Percentiles rank a stretch among this genome's conserved stretches.
These are phyloP conservation scores for Ectropis crepuscularia DNA, from an alignment of 2,888 invertebrate genomes.

Conservation along the genomic window DNA sequence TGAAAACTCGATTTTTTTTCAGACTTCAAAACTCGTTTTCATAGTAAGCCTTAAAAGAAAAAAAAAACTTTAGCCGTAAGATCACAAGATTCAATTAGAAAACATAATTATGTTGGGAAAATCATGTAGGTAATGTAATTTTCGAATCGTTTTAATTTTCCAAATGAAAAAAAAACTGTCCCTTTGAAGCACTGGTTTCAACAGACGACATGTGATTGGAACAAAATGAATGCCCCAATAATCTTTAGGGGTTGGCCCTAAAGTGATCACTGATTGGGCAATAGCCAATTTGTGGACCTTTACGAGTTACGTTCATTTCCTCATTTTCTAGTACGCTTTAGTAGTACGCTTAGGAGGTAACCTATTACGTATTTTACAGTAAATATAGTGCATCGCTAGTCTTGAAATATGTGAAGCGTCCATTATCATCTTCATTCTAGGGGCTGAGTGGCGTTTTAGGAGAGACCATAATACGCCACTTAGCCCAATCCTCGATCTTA, in stretches of 20 bases:
- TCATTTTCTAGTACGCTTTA: slow-evolving; percentile 2
- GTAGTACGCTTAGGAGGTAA: neutral
- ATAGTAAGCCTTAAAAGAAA: no score
- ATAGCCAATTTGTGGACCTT: slow-evolving; percentile 34
- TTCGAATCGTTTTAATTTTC: slow-evolving; percentile 3
- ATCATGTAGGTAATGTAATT: neutral
- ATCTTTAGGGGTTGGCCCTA: slow-evolving; percentile 37
- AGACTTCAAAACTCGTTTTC: no score
- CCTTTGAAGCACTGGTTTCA: slow-evolving; percentile 17
- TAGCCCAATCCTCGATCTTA: no score
- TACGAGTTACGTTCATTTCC: slow-evolving; percentile 20
- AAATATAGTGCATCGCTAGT: no score
- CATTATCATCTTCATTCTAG: no score
- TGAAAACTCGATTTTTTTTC: no score
- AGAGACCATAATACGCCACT: no score
- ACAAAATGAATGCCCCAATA: slow-evolving; percentile 40
- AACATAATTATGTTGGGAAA: no score
- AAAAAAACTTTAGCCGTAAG: no score
- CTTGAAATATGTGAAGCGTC: no score
- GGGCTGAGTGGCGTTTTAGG: no score
- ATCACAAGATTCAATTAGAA: no score
- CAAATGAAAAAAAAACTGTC: slow-evolving; percentile 8
- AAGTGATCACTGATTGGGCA: slow-evolving; percentile 40
- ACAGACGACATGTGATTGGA: slow-evolving; percentile 34
- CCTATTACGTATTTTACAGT: neutral